Evolutionary conservation across 2,888 invertebrate species (phyloP).

Genomic region (Limnephilus rhombicus): DNA sequence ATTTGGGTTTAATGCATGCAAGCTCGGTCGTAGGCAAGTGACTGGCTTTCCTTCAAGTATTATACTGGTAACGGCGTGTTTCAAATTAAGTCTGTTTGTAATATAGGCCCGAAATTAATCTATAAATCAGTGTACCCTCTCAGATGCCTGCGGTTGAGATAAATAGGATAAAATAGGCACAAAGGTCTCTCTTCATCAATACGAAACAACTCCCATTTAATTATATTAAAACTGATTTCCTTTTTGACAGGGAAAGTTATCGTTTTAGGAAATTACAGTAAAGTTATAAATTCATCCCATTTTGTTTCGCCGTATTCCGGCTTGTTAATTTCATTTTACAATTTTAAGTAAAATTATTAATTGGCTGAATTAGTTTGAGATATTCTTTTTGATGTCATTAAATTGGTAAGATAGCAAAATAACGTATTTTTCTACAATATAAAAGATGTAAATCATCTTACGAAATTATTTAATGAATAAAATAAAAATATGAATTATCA

Average conservation of each 20-base stretch:
- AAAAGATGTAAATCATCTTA: background rate
- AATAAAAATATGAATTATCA: background rate
- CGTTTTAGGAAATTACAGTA: conserved; percentile 27
- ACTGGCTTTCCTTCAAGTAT: background rate
- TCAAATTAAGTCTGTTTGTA: conserved; percentile 52
- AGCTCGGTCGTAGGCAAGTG: background rate
- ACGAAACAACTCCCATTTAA: conserved; percentile 27
- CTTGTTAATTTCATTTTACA: conserved; percentile 8
- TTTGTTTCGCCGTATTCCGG: conserved; percentile 3
- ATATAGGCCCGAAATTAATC: conserved; percentile 60
- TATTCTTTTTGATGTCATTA: background rate
- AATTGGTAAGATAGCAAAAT: background rate
- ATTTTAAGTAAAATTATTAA: background rate
- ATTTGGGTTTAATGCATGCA: conserved; percentile 7
- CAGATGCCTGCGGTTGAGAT: conserved; percentile 57
- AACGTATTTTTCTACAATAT: background rate
- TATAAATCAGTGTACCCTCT: conserved; percentile 63
- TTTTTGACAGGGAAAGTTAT: conserved; percentile 43
- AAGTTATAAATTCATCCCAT: conserved; percentile 17
- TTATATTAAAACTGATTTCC: conserved; percentile 50
- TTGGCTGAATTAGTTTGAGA: background rate
- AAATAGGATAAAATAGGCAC: conserved; percentile 56
- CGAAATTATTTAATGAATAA: background rate
- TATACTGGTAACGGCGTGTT: conserved; percentile 12
- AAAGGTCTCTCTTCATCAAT: conserved; percentile 45